phyloP scores from a whole-genome alignment of 2,113 vertebrate species.

The Paralichthys olivaceus region DNA sequence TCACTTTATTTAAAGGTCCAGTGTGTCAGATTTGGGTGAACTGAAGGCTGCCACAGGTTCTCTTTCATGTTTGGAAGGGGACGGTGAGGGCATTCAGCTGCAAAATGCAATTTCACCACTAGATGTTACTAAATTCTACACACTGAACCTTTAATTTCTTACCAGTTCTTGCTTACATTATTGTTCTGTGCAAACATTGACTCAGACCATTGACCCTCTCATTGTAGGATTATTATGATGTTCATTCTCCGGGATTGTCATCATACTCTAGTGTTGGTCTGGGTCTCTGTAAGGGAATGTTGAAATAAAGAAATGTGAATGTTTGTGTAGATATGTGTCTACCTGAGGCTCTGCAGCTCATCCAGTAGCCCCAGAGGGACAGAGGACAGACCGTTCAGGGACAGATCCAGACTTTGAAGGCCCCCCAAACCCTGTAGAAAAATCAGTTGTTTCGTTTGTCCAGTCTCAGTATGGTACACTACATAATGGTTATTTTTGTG shows the following conservation, averaged over 20 bases:
- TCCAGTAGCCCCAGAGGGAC: conserved; percentile 92
- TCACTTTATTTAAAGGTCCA: too few species aligned
- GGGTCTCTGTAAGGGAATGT: neutral
- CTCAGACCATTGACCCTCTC: neutral
- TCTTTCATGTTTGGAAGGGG: too few species aligned
- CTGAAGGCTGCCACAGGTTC: too few species aligned
- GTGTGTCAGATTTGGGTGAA: too few species aligned
- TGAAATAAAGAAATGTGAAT: neutral
- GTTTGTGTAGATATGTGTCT: conserved; percentile 11
- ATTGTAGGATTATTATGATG: neutral
- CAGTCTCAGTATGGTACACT: neutral
- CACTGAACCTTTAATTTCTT: neutral
- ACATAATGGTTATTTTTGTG: neutral
- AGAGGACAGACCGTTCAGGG: conserved; percentile 91
- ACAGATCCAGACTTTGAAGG: conserved; percentile 92
- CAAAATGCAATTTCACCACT: too few species aligned
- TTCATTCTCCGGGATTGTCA: neutral
- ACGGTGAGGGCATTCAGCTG: too few species aligned
- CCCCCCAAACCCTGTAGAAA: conserved; percentile 78
- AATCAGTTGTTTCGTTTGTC: conserved; percentile 6
- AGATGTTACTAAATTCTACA: too few species aligned
- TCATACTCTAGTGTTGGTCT: neutral
- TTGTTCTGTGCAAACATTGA: neutral
- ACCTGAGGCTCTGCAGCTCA: conserved; percentile 87
- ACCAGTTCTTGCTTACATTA: neutral